Conservation (phyloP, 2,888 invertebrate genomes). For the Lacanobia wlatinum region DNA sequence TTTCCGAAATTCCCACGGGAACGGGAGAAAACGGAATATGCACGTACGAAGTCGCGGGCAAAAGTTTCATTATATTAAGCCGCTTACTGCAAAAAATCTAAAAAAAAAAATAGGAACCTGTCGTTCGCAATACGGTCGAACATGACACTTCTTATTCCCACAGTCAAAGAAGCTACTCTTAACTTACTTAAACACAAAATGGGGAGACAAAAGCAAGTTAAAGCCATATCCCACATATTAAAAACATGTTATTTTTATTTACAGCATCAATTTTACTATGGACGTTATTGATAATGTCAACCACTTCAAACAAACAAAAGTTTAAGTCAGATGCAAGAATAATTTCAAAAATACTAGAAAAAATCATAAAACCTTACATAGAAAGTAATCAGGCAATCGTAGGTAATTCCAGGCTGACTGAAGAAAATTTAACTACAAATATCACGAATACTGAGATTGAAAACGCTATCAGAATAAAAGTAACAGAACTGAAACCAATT, state of each 20-base stretch:
- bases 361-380: conserved; percentile 69
- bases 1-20: no score
- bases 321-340: conserved; percentile 56
- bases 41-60: no score
- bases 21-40: no score
- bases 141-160: neutral
- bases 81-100: no score
- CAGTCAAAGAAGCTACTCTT: neutral
- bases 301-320: conserved; percentile 31
- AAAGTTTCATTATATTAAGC: no score
- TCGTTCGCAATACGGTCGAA: neutral
- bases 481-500: conserved; percentile 70
- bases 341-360: conserved; percentile 67
- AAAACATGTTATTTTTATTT: conserved; percentile 1
- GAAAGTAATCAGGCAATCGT: conserved; percentile 25
- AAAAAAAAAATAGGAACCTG: neutral
- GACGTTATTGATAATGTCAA: conserved; percentile 19
- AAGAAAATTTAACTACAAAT: conserved; percentile 35
- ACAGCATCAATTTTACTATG: conserved; percentile 50
- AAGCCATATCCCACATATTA: neutral
- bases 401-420: neutral
- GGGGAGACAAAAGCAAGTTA: neutral
- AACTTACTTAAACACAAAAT: neutral
- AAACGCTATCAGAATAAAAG: conserved; percentile 68
- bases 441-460: conserved; percentile 50